Base-by-base conservation (phyloP, 2,797 vertebrate genomes). In the Coluber constrictor region DNA sequence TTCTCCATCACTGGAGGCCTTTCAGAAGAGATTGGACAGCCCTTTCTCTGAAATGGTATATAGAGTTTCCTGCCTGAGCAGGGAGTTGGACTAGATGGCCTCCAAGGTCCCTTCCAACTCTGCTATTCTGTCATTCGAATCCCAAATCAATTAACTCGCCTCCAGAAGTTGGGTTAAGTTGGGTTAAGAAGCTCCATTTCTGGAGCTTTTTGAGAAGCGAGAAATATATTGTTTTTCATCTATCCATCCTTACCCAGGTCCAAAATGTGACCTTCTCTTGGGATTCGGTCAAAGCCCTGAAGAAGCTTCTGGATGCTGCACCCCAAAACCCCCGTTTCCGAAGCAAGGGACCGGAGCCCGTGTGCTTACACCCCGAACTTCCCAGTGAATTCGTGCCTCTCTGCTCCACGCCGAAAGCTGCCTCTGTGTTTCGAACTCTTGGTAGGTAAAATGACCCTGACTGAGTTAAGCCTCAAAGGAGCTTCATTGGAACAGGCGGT, bases 261-360 rank as follows among this genome's bases (percentile, higher is more conserved):
- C 96, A 93, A 4, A 60, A 96, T 3, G 94, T 96, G 32, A 94
- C 94, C 29, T 95, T 96, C 90, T 4, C 96, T 29, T 88, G 96
- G 95, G 95, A 96, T 32, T 95, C 96, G 0, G 96, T 97, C 92
- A 97, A 97, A 93, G 94, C 95, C 86, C 95, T 97, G 91, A 96
- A 95, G 87, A 88, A 83, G n/a, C 51, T 97, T 27, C 12, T 0
- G 29, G 61, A 87, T 8, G 51, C 1, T 12, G 43, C 51, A 0
- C 8, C 32, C 66, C 10, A 0, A 9, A 56, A 8, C 1, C 6
- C 89, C 3, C 86, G 1, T 6, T 0, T 0, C 3, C 51, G 8
- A 1, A 32, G 0, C 16, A 3, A 0, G 3, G 0, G 0, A 0
- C 5, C 27, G 56, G 0, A 0, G 0, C 0, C 18, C 20, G 12